A percentile compares a stretch with the other conserved stretches of the same genome.
phyloP scores from a whole-genome alignment of 2,888 invertebrate genomes.

The Thymelicus sylvestris region DNA sequence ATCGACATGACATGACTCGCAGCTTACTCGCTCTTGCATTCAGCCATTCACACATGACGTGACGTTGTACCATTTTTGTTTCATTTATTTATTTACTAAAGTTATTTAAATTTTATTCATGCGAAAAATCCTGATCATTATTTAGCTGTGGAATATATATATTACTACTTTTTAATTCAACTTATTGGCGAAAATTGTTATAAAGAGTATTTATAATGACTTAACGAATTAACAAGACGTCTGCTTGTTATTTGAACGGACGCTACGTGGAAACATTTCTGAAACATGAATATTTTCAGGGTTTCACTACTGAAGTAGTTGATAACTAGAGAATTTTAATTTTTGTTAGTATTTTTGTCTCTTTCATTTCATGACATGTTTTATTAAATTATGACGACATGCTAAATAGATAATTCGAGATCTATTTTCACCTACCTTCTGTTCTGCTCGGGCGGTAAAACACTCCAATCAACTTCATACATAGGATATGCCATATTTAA shows the following conservation, averaged over 20 bases:
- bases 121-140: neutral
- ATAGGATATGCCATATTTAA: slow-evolving; percentile 79
- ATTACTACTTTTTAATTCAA: neutral
- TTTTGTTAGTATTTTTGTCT: neutral
- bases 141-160: neutral
- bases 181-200: neutral
- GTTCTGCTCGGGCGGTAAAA: slow-evolving; percentile 93
- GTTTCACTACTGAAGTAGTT: neutral
- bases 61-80: slow-evolving; percentile 44
- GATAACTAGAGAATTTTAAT: neutral
- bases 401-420: neutral
- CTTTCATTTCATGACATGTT: neutral
- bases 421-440: slow-evolving; percentile 86
- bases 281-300: slow-evolving; percentile 38
- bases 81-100: slow-evolving; percentile 17
- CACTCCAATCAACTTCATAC: slow-evolving; percentile 94
- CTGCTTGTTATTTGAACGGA: slow-evolving; percentile 54
- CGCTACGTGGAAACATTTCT: slow-evolving; percentile 61
- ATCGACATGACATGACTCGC: slow-evolving; percentile 57
- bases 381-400: neutral
- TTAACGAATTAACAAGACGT: slow-evolving; percentile 29
- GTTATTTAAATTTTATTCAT: neutral
- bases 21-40: slow-evolving; percentile 54
- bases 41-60: slow-evolving; percentile 63
- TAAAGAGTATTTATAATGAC: slow-evolving; percentile 39